phyloP scores from a whole-genome alignment of 2,797 vertebrate genomes.

The Holocentrus rufus region DNA sequence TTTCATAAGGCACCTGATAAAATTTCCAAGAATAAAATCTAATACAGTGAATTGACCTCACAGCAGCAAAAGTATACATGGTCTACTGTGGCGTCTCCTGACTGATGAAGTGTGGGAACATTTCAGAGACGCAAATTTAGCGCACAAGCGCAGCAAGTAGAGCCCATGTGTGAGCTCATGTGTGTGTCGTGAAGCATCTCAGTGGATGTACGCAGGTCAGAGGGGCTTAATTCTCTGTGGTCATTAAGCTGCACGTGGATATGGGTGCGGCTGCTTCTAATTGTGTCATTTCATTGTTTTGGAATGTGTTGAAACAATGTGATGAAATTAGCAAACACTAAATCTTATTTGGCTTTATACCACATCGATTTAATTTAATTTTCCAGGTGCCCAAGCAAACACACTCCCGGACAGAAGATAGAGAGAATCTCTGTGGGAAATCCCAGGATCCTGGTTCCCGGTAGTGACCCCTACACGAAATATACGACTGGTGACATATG shows the following conservation, averaged over 20 bases:
- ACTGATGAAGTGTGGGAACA: no score
- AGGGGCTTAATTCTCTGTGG: no score
- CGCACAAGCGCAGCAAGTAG: no score
- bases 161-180: no score
- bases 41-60: neutral
- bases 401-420: neutral
- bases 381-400: neutral
- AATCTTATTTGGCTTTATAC: neutral
- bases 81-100: neutral
- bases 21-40: neutral
- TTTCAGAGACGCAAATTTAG: no score
- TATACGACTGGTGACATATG: slow-evolving; percentile 32
- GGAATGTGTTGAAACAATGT: neutral
- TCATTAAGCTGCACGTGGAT: no score
- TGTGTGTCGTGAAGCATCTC: no score
- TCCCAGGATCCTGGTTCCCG: neutral
- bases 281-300: neutral
- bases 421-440: neutral
- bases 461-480: neutral
- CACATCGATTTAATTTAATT: neutral
- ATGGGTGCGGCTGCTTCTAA: no score
- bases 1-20: neutral
- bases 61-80: neutral
- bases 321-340: neutral
- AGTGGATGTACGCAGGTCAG: no score